A percentile compares a stretch with the other conserved stretches of the same genome.
Conservation (phyloP, 2,888 invertebrate species). For the Tipula unca region DNA sequence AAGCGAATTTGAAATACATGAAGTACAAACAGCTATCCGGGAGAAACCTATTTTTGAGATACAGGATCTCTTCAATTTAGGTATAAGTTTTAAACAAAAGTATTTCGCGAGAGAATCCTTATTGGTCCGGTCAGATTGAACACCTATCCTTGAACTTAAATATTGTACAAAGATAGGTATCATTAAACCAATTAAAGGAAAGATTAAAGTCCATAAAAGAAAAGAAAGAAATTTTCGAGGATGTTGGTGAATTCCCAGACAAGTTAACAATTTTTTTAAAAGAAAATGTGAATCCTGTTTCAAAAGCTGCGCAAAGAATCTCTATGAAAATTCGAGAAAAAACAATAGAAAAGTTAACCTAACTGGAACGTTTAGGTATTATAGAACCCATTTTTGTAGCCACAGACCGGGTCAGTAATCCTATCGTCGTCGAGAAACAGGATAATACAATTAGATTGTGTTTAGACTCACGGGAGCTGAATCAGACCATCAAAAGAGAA, state of each 20-base stretch:
- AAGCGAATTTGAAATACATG: too few relatives aligned
- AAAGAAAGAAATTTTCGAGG: neutral
- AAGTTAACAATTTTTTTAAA: neutral
- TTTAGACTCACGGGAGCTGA: neutral
- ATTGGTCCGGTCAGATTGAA: too few relatives aligned
- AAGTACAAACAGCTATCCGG: too few relatives aligned
- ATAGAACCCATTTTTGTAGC: neutral
- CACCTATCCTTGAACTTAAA: too few relatives aligned
- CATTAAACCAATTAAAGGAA: too few relatives aligned
- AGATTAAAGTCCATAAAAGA: neutral
- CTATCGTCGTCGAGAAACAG: neutral
- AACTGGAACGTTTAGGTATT: neutral
- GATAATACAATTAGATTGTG: neutral
- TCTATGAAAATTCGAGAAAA: neutral
- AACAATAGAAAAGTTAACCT: neutral
- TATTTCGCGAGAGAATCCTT: too few relatives aligned
- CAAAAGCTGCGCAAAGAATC: neutral
- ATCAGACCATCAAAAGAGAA: neutral
- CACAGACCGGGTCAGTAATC: neutral
- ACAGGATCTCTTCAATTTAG: too few relatives aligned
- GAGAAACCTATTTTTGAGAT: too few relatives aligned
- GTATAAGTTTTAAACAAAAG: too few relatives aligned
- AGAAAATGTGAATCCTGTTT: neutral
- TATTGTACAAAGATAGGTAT: too few relatives aligned
- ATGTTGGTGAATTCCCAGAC: neutral